A percentile compares a stretch with the other conserved stretches of the same genome.
These are phyloP conservation scores for Drosophila quinaria DNA, from an alignment of 2,888 invertebrate species.

Conservation along the genomic window DNA sequence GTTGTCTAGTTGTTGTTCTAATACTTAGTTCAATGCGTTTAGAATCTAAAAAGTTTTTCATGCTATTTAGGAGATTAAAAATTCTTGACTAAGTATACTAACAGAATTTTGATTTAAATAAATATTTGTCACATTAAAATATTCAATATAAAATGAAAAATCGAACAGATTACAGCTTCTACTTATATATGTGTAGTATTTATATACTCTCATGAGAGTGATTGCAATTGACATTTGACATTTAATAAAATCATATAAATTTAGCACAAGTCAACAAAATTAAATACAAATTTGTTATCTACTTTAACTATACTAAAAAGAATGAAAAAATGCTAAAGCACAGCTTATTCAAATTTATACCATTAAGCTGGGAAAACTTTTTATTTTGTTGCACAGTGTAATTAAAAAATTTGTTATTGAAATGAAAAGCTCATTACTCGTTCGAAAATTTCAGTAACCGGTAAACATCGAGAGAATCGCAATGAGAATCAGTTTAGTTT, in stretches of 20 bases:
- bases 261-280: background rate
- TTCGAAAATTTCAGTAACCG: background rate
- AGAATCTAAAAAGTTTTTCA: background rate
- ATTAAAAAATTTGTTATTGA: background rate
- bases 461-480: background rate
- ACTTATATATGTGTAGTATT: background rate
- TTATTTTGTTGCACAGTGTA: background rate
- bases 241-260: background rate
- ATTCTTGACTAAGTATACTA: too few species aligned
- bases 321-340: background rate
- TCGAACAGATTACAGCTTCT: background rate
- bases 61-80: background rate
- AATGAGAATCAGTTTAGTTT: background rate
- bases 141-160: background rate
- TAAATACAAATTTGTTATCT: background rate
- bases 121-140: background rate
- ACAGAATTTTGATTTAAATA: background rate
- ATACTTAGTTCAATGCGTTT: background rate
- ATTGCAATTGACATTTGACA: background rate
- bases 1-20: background rate
- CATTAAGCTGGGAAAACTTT: too few species aligned
- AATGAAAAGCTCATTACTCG: background rate
- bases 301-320: background rate
- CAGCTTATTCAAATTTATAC: too few species aligned
- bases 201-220: background rate